These are phyloP conservation scores for Astatoreochromis straeleni DNA, from an alignment of 2,113 vertebrate species.

Conservation along the genomic window DNA sequence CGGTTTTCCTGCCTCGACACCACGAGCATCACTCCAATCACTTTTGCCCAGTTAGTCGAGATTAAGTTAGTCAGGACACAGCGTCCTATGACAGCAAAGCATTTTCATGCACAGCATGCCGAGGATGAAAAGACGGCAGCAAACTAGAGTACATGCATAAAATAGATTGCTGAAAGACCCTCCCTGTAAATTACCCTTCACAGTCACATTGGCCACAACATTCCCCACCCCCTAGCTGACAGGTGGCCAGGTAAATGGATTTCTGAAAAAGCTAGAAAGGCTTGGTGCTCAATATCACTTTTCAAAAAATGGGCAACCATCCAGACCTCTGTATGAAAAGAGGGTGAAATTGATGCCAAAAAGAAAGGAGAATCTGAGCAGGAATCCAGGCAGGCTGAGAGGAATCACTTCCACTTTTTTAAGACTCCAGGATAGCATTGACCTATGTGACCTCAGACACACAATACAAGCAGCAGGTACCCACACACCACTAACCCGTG, in stretches of 20 bases:
- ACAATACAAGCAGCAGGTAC: constrained; percentile 11
- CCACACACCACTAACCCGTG: background rate
- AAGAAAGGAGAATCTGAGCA: background rate
- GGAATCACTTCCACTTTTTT: constrained; percentile 6
- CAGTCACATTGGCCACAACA: constrained; percentile 34
- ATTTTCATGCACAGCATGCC: constrained; percentile 32
- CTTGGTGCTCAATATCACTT: constrained; percentile 15
- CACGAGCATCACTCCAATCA: constrained; percentile 38
- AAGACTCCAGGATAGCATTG: background rate
- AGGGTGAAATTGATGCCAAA: background rate
- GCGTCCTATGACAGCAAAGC: constrained; percentile 14
- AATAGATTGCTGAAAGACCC: constrained; percentile 19
- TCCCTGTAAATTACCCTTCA: constrained; percentile 53
- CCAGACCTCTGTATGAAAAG: constrained; percentile 28
- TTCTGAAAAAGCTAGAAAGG: constrained; percentile 19
- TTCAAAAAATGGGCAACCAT: constrained; percentile 18
- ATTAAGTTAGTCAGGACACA: constrained; percentile 34
- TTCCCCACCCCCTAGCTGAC: background rate
- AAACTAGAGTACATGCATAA: constrained; percentile 31
- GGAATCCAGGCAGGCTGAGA: background rate
- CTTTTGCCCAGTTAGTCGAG: constrained; percentile 18
- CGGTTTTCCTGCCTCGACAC: background rate
- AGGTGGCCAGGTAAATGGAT: constrained; percentile 40
- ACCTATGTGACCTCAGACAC: constrained; percentile 1
- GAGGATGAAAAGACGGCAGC: background rate